Percentiles rank a stretch among this genome's conserved stretches.
phyloP scores from a whole-genome alignment of 1,140 invertebrate species.

The Drosophila oshimai region DNA sequence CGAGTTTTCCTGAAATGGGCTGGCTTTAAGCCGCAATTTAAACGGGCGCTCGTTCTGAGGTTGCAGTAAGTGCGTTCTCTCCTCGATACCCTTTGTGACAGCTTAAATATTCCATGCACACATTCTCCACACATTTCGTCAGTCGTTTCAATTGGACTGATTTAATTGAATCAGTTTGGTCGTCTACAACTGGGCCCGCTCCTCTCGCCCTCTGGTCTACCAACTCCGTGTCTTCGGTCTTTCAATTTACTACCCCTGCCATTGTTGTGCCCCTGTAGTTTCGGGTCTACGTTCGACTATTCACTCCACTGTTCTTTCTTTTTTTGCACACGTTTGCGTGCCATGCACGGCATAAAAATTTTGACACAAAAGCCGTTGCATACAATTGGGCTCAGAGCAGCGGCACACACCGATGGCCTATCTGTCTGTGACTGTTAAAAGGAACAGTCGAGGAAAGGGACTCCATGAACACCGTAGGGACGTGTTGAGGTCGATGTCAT shows the following conservation, averaged over 20 bases:
- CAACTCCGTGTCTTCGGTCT: constrained; percentile 49
- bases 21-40: constrained; percentile 68
- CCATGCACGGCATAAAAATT: constrained; percentile 78
- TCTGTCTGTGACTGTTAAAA: constrained; percentile 11
- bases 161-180: constrained; percentile 79
- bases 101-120: constrained; percentile 74
- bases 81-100: constrained; percentile 27
- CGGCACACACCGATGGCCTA: not conserved
- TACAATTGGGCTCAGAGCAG: constrained; percentile 53
- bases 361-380: constrained; percentile 77
- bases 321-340: constrained; percentile 72
- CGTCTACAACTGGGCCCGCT: constrained; percentile 26
- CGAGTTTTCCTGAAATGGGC: not conserved
- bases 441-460: not conserved
- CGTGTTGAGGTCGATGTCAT: constrained; percentile 51
- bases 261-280: constrained; percentile 36
- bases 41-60: constrained; percentile 12
- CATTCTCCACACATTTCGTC: constrained; percentile 57
- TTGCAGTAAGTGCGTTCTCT: constrained; percentile 26
- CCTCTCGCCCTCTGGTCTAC: not conserved
- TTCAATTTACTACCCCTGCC: constrained; percentile 67
- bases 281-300: constrained; percentile 45
- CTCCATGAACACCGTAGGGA: not conserved
- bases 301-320: constrained; percentile 38
- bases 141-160: constrained; percentile 78